Base-by-base conservation (phyloP, 2,888 invertebrate genomes). In the Acanthosepion pharaonis region DNA sequence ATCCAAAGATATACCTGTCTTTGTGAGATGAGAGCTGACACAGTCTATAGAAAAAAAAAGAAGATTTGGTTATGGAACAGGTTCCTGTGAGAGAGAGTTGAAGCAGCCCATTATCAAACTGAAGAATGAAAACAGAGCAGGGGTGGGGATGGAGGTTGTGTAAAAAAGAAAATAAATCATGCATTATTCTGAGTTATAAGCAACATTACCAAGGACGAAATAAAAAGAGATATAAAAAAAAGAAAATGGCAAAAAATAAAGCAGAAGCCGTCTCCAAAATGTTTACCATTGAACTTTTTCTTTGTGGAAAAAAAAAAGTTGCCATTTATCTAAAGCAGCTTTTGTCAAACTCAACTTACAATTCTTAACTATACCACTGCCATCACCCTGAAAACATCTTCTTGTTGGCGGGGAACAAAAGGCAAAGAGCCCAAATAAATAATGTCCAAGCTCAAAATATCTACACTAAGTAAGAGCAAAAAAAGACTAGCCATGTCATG, bases 241-340 rank as follows among this genome's bases (percentile, higher is more conserved):
- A n/a, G n/a, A n/a, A 25, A 64, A 23, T 23, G 3, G 20, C 15
- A 64, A 28, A 25, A 64, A 25, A 64, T 23, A 64, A 64, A 64
- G 4, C 64, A 64, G 23, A 78, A 78, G n/a, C 5, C 78, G 18
- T n/a, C n/a, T 78, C 78, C n/a, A 59, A 15, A 78, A 78, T 78
- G 78, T 78, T 78, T 78, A 33, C 78, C 18, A 6, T 78, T n/a
- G n/a, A 78, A 78, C 9, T 78, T 78, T 78, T 78, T 78, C 11
- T 33, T 78, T 78, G 11, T 15, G 15, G n/a, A 33, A 11, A 78
- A 78, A 78, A 78, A n/a, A 33, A 78, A n/a, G 15, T n/a, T n/a
- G n/a, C 78, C 78, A 78, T 78, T 78, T 78, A 78, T 78, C 78
- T 78, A 78, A 78, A 78, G n/a, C 78, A 15, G 78, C 78, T 78